These are phyloP conservation scores for Dryoscopus gambensis DNA, from an alignment of 2,113 vertebrate genomes.

Conservation along the genomic window DNA sequence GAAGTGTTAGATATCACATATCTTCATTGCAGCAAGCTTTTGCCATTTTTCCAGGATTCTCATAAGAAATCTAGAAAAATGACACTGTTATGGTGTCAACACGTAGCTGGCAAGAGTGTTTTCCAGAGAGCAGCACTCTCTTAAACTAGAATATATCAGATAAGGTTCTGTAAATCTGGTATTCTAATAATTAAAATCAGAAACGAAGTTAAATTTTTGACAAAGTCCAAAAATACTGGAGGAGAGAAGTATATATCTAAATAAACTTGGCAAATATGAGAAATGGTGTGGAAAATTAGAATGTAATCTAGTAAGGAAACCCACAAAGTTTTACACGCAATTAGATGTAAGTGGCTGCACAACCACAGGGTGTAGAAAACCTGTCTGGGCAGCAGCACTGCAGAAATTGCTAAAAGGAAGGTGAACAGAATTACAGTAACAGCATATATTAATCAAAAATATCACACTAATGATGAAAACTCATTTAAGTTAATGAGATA, in stretches of 20 bases:
- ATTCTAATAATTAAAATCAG: background rate
- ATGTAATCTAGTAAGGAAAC: background rate
- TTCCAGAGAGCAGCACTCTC: background rate
- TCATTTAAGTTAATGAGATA: background rate
- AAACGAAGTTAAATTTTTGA: background rate
- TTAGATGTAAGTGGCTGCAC: background rate
- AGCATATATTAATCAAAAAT: background rate
- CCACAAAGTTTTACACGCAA: background rate
- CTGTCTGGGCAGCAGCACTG: background rate
- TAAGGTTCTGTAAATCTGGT: background rate
- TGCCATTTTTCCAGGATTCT: fast-evolving
- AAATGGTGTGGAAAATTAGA: background rate
- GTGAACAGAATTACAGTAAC: background rate
- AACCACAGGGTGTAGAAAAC: background rate
- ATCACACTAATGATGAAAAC: background rate
- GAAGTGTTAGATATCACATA: background rate
- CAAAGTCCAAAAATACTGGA: background rate
- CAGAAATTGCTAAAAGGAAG: background rate
- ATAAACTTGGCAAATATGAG: background rate
- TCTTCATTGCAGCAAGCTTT: background rate
- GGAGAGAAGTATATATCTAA: background rate
- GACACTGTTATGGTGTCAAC: background rate
- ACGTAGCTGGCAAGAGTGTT: background rate
- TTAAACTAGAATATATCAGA: background rate
- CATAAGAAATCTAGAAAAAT: background rate